These are phyloP conservation scores for Alcedo quadribrachys DNA, from an alignment of 2,797 vertebrate genomes.

Conservation along the genomic window DNA sequence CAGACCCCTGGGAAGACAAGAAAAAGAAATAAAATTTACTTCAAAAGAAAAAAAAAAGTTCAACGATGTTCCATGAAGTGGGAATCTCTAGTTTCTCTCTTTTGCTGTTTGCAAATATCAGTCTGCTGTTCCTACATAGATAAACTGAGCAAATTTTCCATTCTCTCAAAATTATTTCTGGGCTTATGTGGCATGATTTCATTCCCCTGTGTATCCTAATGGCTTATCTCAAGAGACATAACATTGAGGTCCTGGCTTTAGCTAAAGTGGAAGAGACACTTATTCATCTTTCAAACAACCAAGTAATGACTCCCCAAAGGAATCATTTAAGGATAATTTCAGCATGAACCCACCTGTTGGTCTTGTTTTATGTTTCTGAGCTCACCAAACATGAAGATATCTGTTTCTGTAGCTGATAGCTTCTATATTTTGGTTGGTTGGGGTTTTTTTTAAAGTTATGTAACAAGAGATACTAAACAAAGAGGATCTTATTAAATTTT, in stretches of 20 bases:
- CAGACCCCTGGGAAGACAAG: not conserved
- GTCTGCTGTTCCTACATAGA: not conserved
- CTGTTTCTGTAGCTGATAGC: not conserved
- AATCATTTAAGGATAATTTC: not conserved
- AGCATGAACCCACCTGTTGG: not conserved
- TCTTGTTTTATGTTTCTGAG: not conserved
- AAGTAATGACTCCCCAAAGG: constrained; percentile 4
- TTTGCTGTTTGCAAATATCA: not conserved
- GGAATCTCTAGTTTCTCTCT: not conserved
- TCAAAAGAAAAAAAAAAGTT: not conserved
- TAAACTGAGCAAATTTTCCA: not conserved
- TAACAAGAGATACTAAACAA: not conserved
- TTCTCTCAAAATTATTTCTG: not conserved
- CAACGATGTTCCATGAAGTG: not conserved
- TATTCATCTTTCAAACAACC: not conserved
- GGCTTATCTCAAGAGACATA: not conserved
- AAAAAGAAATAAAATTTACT: not conserved
- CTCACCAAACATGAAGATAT: not conserved
- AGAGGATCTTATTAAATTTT: not conserved
- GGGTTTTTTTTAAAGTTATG: not conserved
- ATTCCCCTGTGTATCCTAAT: not conserved
- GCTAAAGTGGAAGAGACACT: not conserved
- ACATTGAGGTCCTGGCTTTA: not conserved
- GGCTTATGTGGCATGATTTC: not conserved
- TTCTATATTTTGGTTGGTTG: not conserved